Base-by-base conservation (phyloP, 2,113 vertebrate species). In the Trichomycterus rosablanca region DNA sequence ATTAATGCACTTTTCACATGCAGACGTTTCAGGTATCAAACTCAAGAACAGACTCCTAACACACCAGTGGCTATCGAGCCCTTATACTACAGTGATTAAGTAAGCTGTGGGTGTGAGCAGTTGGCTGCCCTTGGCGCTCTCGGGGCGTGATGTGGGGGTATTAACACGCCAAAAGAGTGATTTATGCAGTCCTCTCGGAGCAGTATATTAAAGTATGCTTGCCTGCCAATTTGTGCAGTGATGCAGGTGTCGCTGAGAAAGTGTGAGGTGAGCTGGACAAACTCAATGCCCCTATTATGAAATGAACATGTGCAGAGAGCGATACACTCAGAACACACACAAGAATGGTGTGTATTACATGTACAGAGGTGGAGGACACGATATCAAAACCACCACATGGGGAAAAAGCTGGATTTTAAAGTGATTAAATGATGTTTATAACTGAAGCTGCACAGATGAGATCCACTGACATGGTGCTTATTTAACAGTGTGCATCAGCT, bases 181-280 rank as follows among this genome's bases (percentile, higher is more conserved):
- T 88, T 85, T 87, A 87, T 76, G 71, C 67, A 73, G 39, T 70
- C 70, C 61, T 80, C 71, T 49, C 70, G 58, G 71, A 68, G 70
- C 68, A 52, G 68, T 80, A 73, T 84, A 84, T 87, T 83, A 85
- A 82, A 82, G 28, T 53, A 44, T 2, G 53, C 44, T 49, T 76
- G 78, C 71, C 78, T 81, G 81, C 79, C 78, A 81, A 83, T 81
- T 80, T 86, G 73, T 71, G 64, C 72, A 70, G 74, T 78, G 74
- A 68, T 73, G 80, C 77, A 86, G 83, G 80, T 87, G 80, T 85
- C 78, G 68, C 60, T 59, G 62, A 53, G 68, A 74, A 63, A 71
- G 77, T 83, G 77, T 76, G 82, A 84, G 81, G 69, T 73, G 79
- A 81, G 59, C 71, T 56, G 55, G 61, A 75, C 67, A 61, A 67